Evolutionary conservation across 2,888 invertebrate genomes (phyloP).

Genomic region (Scaptomyza cyrtandrae): DNA sequence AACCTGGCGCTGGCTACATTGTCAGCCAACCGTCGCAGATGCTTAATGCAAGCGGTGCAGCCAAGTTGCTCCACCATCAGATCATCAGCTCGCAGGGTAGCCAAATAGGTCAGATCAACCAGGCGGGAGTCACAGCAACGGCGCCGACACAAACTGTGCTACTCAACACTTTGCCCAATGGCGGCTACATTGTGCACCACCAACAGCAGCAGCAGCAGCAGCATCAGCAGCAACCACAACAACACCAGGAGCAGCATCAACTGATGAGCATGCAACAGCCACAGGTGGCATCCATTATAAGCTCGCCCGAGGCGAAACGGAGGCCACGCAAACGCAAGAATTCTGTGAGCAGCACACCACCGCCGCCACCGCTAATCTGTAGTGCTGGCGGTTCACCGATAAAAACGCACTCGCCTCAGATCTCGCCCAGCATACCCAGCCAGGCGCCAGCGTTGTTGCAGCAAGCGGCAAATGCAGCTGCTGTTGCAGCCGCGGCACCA

Average conservation of each 20-base stretch:
- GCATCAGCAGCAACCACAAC: constrained; percentile 86
- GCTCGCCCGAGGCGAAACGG: constrained; percentile 89
- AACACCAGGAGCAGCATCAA: constrained; percentile 78
- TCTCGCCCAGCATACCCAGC: constrained; percentile 83
- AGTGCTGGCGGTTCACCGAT: constrained; percentile 62
- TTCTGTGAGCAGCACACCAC: constrained; percentile 77
- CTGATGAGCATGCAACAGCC: constrained; percentile 69
- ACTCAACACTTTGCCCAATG: constrained; percentile 91
- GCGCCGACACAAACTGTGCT: constrained; percentile 89
- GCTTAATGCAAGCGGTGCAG: constrained; percentile 51
- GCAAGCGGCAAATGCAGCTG: constrained; percentile 54
- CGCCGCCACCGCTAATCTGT: constrained; percentile 43
- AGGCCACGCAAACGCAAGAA: constrained; percentile 90
- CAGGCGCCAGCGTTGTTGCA: constrained; percentile 74
- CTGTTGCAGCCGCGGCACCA: constrained; percentile 82
- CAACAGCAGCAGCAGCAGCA: constrained; percentile 86
- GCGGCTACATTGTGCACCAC: constrained; percentile 92
- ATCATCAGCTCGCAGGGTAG: constrained; percentile 69
- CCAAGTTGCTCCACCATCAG: constrained; percentile 65
- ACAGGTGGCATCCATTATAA: constrained; percentile 85
- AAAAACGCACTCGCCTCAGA: constrained; percentile 82
- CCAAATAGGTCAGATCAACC: constrained; percentile 41
- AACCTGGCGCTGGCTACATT: constrained; percentile 59
- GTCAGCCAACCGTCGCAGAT: constrained; percentile 57
- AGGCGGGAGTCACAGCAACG: constrained; percentile 42